phyloP scores from a whole-genome alignment of 2,888 invertebrate species.

The Halictus ligatus region DNA sequence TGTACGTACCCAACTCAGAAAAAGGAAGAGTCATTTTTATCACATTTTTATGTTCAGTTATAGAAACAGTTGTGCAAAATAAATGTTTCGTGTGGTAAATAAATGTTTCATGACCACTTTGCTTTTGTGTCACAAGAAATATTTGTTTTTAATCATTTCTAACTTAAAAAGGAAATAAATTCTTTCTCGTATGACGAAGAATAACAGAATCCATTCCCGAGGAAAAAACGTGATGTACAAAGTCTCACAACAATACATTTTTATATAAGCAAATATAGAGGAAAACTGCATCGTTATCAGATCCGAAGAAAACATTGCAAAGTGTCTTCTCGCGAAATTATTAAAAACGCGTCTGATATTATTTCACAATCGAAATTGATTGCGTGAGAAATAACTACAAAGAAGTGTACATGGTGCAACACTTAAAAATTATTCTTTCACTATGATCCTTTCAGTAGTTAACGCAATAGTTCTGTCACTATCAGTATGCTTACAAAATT shows the following conservation, averaged over 20 bases:
- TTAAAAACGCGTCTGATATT: background rate
- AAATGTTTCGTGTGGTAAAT: background rate
- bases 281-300: background rate
- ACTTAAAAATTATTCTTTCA: too few relatives aligned
- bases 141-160: background rate
- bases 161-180: background rate
- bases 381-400: too few relatives aligned
- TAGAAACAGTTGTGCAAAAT: background rate
- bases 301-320: background rate
- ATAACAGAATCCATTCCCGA: slow-evolving; percentile 5
- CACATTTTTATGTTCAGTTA: background rate
- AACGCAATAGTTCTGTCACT: too few relatives aligned
- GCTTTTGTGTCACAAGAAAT: background rate
- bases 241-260: slow-evolving; percentile 5
- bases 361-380: background rate
- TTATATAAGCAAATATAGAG: background rate
- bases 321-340: too few relatives aligned
- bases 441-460: too few relatives aligned
- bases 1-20: background rate
- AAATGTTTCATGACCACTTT: background rate
- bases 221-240: background rate
- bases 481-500: too few relatives aligned
- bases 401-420: too few relatives aligned
- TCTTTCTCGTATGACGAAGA: background rate
- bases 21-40: background rate